Evolutionary conservation across 2,113 vertebrate genomes (phyloP).

Genomic region (Halcyon malimbica): DNA sequence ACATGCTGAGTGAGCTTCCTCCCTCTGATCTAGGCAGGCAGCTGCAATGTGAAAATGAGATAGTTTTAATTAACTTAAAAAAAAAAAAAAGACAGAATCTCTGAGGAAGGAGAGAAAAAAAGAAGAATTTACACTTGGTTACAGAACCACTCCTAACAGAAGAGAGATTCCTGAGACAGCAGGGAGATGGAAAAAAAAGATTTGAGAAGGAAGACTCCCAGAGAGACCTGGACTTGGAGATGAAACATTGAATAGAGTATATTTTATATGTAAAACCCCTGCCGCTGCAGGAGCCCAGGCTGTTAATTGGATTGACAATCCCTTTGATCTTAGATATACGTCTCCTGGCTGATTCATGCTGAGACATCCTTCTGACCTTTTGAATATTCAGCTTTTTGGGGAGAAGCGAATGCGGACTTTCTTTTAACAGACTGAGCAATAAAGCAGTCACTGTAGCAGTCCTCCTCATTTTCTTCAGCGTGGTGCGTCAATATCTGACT

Average conservation of each 20-base stretch:
- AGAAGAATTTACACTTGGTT: not conserved
- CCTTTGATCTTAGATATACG: not conserved
- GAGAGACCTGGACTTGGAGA: not conserved
- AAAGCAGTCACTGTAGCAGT: not conserved
- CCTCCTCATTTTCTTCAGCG: not conserved
- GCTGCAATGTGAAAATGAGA: not conserved
- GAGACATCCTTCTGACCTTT: constrained; percentile 32
- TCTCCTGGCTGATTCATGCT: constrained; percentile 22
- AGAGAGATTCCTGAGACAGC: not conserved
- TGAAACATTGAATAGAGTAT: not conserved
- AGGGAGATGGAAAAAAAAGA: not conserved
- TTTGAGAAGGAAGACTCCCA: not conserved
- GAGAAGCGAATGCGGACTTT: not conserved
- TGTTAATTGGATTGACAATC: constrained; percentile 1
- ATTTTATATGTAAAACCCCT: not conserved
- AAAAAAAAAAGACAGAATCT: not conserved
- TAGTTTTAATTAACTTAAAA: not conserved
- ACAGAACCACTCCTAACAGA: not conserved
- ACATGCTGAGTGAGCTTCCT: not conserved
- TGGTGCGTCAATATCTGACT: not conserved
- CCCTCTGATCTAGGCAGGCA: not conserved
- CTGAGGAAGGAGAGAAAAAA: not conserved
- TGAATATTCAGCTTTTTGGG: not conserved
- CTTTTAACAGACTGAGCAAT: not conserved
- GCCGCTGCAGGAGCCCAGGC: not conserved